Evolutionary conservation across 2,888 invertebrate species (phyloP).

Genomic region (Acronicta leporina): DNA sequence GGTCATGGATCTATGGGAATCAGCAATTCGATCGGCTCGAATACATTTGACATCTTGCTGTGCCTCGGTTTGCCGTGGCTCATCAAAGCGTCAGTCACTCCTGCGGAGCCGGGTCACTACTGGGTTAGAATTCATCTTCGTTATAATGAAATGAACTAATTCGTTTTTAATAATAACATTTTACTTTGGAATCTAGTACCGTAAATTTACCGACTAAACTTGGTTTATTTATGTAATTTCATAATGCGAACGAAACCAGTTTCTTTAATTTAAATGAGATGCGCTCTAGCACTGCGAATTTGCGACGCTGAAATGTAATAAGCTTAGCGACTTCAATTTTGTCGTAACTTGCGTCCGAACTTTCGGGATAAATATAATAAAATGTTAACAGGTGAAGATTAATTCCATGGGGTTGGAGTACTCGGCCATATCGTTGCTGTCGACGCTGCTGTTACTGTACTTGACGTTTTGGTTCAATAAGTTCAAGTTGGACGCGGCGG

Average conservation of each 20-base stretch:
- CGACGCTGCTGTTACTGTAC: conserved; percentile 95
- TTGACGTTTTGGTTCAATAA: conserved; percentile 95
- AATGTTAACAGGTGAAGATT: conserved; percentile 91
- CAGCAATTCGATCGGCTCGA: conserved; percentile 96
- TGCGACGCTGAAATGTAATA: conserved; percentile 42
- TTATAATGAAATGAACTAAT: conserved; percentile 5
- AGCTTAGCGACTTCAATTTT: conserved; percentile 47
- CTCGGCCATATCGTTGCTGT: conserved; percentile 96
- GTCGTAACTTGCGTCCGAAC: conserved; percentile 8
- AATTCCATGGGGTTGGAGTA: conserved; percentile 97
- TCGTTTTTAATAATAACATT: neutral
- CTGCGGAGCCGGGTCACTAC: conserved; percentile 93
- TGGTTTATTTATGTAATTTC: conserved; percentile 7
- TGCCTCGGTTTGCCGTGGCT: conserved; percentile 96
- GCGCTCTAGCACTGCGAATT: conserved; percentile 39
- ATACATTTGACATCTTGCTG: conserved; percentile 96
- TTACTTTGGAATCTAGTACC: neutral
- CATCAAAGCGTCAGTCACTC: conserved; percentile 95
- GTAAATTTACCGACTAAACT: neutral
- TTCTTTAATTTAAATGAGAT: conserved; percentile 13
- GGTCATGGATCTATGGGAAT: conserved; percentile 97
- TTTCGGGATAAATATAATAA: conserved; percentile 38
- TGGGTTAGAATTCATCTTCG: conserved; percentile 87
- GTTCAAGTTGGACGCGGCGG: conserved; percentile 95
- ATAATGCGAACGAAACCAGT: conserved; percentile 49